Base-by-base conservation (phyloP, 2,888 invertebrate species). In the Drosophila borealis region DNA sequence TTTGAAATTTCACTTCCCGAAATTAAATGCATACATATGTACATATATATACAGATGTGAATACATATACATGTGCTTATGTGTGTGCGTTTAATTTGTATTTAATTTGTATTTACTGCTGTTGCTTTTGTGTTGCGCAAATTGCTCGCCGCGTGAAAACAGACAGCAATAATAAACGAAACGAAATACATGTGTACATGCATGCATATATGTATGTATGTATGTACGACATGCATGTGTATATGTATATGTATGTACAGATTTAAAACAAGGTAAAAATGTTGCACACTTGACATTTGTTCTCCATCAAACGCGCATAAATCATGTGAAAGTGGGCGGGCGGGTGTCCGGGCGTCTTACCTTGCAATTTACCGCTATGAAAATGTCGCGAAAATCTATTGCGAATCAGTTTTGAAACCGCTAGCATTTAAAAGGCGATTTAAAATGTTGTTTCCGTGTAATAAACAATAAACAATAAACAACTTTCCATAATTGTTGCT, bases 391-490 rank as follows among this genome's bases (percentile, higher is more conserved):
- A 70, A 69, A 80, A 69, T 81, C 67, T 66, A 73, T 61, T 21
- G 53, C 57, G 34, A 62, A 42, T 51, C 36, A 36, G 13, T 55
- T 34, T 13, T 37, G 17, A 55, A 55, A 70, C n/a, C 57, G 64
- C 56, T 14, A 55, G n/a, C 44, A 63, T 45, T 72, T 65, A 48
- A 72, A 78, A 73, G 14, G 41, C 69, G 68, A 57, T 78, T 74
- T 64, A 71, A 54, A 63, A 60, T 61, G 49, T 70, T 86, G 70
- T 87, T 88, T 88, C 87, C 87, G 87, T 81, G 87, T 89, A 87
- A 87, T 76, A 80, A 86, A 78, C 70, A 87, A 87, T 76, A 78
- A 83, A 78, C 70, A 80, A 73, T 71, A 70, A 78, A 70, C 78
- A 70, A 77, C 79, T 88, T 78, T 80, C 70, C 75, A 72, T 74